Evolutionary conservation across 2,797 vertebrate species (phyloP), one percentile per base, ranked within the genome.

Genomic region (Galagoides demidoff): DNA sequence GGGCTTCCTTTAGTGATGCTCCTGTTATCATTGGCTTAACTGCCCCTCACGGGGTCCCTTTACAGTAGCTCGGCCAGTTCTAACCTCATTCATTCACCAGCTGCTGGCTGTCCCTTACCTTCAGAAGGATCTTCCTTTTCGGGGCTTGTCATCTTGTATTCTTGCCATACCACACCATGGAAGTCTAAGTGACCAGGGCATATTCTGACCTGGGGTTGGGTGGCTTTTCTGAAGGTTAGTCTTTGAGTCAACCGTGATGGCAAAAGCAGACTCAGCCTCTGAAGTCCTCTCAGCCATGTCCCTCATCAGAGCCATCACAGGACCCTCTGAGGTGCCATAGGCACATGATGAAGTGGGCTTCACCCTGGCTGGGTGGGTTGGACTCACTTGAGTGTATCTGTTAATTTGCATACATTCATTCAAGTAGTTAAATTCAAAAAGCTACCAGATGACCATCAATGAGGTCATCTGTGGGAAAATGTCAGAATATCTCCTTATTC

Each of bases 381-480:
- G 34, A 27, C 16, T 17, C 52, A 13, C 22, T 37, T 37, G 77
- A 13, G 34, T 59, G 14, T 59, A 6, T 37, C 6, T 3, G 0
- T 55, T 64, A 49, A 43, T n/a, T 59, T 85, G 9, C 49, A 52
- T 37, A 5, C 12, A 85, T 85, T 89, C 29, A 84, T 29, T 31
- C n/a, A 85, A 63, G 37, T 66, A 16, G 57, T 37, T n/a, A 66
- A 66, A 55, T 20, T 61, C 57, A 88, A 85, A 66, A 90, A 61
- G 55, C 61, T 73, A 63, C 45, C 9, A 1, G 34, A 55, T 39
- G 82, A 52, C 49, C 49, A 16, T 52, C 49, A 52, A 17, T 52
- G 87, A 71, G 29, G 49, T 85, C 55, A 76, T 39, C 5, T 85
- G 17, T 91, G 86, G 78, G 34, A 73, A 90, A 31, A 81, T 70